These are phyloP conservation scores for Drosophila bipectinata DNA, from an alignment of 1,140 invertebrate species.

Conservation along the genomic window DNA sequence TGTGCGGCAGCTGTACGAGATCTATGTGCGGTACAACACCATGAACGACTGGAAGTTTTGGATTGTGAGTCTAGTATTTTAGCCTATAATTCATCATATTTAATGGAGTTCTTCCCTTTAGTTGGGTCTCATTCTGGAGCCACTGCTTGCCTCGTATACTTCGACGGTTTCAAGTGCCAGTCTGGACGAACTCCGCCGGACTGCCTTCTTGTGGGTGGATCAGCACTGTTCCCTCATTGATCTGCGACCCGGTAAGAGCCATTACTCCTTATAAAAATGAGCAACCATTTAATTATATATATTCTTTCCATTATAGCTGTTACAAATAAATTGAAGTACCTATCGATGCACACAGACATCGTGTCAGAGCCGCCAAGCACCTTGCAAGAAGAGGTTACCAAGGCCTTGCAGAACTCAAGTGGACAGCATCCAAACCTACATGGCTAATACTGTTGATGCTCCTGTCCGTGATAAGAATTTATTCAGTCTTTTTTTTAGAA, in stretches of 20 bases:
- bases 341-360: conserved; percentile 97
- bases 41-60: conserved; percentile 98
- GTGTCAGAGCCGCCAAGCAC: conserved; percentile 92
- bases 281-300: neutral
- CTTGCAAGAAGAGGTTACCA: conserved; percentile 92
- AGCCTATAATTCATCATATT: neutral
- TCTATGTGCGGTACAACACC: conserved; percentile 94
- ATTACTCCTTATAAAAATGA: neutral
- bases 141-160: conserved; percentile 95
- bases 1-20: conserved; percentile 97
- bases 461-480: conserved; percentile 74
- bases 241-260: conserved; percentile 92
- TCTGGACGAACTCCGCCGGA: conserved; percentile 95
- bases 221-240: conserved; percentile 97
- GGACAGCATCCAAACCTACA: conserved; percentile 81
- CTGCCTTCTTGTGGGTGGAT: conserved; percentile 96
- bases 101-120: conserved; percentile 77
- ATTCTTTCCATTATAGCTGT: conserved; percentile 87
- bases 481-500: conserved; percentile 46
- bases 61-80: conserved; percentile 88
- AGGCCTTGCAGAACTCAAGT: conserved; percentile 73
- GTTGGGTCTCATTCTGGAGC: conserved; percentile 96
- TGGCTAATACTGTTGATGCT: conserved; percentile 63
- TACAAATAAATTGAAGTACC: conserved; percentile 94
- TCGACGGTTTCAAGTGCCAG: conserved; percentile 95